Conservation (phyloP, 2,888 invertebrate genomes). For the Pseudeuparius sepicola region DNA sequence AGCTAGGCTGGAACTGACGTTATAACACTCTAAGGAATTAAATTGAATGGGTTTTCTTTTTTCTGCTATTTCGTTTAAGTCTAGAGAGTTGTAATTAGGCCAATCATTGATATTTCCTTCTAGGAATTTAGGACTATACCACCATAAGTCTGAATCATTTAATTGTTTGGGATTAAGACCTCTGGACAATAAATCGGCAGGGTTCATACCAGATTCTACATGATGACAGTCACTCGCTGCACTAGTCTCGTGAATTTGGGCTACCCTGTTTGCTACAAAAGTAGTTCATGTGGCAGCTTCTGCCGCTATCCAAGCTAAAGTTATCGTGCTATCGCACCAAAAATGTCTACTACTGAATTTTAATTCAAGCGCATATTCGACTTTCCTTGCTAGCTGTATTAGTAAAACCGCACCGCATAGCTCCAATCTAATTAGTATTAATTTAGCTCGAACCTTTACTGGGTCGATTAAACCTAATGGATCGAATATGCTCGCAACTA, state of each 20-base stretch:
- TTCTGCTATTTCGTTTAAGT: too few relatives aligned
- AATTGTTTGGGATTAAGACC: slow-evolving; percentile 10
- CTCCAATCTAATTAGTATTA: slow-evolving; percentile 19
- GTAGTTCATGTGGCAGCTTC: slow-evolving; percentile 11
- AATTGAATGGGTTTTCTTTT: too few relatives aligned
- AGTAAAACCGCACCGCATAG: slow-evolving; percentile 18
- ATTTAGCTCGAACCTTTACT: slow-evolving; percentile 11
- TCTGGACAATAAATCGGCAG: slow-evolving; percentile 15
- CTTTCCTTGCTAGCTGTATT: slow-evolving; percentile 5
- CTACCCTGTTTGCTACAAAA: slow-evolving; percentile 16
- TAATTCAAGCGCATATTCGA: not conserved
- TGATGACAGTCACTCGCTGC: slow-evolving; percentile 10
- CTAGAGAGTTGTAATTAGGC: too few relatives aligned
- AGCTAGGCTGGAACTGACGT: too few relatives aligned
- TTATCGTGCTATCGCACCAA: slow-evolving; percentile 17
- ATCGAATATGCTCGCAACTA: slow-evolving; percentile 12
- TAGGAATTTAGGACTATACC: slow-evolving; percentile 14
- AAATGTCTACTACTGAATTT: not conserved
- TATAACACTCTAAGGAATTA: too few relatives aligned
- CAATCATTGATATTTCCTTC: not conserved
- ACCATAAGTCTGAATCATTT: slow-evolving; percentile 9
- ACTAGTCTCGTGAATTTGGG: slow-evolving; percentile 11
- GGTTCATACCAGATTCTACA: slow-evolving; percentile 15
- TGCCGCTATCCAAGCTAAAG: slow-evolving; percentile 14
- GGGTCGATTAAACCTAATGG: slow-evolving; percentile 15